A percentile compares a stretch with the other conserved stretches of the same genome.
Conservation (phyloP, 2,113 vertebrate species). For the Agapornis roseicollis region DNA sequence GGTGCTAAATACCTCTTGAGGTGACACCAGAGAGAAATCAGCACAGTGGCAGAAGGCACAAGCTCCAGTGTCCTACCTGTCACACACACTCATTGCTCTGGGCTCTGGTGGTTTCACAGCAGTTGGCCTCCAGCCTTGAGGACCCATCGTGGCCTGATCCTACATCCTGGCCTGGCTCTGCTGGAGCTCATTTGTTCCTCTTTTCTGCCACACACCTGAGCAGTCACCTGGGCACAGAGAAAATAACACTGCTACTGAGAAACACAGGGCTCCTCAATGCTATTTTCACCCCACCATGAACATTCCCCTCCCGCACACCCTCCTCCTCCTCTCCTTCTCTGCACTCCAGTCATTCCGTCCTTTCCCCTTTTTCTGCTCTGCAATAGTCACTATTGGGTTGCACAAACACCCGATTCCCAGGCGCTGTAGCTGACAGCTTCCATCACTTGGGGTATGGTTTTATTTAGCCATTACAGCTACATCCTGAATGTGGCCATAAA, state of each 20-base stretch:
- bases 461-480: slow-evolving; percentile 12
- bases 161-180: accelerated
- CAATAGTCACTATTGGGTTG: not conserved
- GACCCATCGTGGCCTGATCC: not conserved
- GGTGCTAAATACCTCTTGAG: not conserved
- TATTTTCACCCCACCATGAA: not conserved
- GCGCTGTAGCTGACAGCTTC: not conserved
- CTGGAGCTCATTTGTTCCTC: accelerated
- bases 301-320: not conserved
- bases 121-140: not conserved
- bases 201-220: not conserved
- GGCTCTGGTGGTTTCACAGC: not conserved
- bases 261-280: slow-evolving; percentile 1
- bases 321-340: not conserved
- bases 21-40: not conserved
- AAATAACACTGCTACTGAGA: slow-evolving; percentile 24
- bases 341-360: not conserved
- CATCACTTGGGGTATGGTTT: not conserved
- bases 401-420: not conserved
- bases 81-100: accelerated
- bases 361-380: not conserved
- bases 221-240: not conserved
- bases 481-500: slow-evolving; percentile 16
- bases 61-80: not conserved
- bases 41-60: accelerated